Evolutionary conservation across 2,888 invertebrate genomes (phyloP).

Genomic region (Scaptomyza flava): DNA sequence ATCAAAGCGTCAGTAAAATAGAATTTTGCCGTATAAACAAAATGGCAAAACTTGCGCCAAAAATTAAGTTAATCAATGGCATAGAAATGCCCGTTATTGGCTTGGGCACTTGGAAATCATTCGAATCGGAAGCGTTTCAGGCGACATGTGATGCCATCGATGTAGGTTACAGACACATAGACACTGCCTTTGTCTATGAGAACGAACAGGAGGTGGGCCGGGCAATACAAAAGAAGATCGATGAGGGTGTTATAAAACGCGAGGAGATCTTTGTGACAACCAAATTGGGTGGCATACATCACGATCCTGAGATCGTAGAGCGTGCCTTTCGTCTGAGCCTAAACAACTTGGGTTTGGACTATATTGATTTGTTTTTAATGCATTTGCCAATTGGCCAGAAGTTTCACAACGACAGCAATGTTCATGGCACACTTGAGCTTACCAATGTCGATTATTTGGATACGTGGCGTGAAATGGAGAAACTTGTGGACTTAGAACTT

Average conservation of each 20-base stretch:
- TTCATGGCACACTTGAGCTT: slow-evolving; percentile 78
- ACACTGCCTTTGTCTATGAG: slow-evolving; percentile 86
- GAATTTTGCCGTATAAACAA: slow-evolving; percentile 30
- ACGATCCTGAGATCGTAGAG: slow-evolving; percentile 89
- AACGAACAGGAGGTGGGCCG: slow-evolving; percentile 84
- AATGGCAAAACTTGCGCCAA: slow-evolving; percentile 83
- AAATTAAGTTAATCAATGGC: slow-evolving; percentile 87
- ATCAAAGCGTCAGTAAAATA: slow-evolving; percentile 10
- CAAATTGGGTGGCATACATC: slow-evolving; percentile 85
- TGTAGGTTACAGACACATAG: slow-evolving; percentile 86
- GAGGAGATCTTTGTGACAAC: slow-evolving; percentile 84
- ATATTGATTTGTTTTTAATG: slow-evolving; percentile 92
- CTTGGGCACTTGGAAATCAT: slow-evolving; percentile 87
- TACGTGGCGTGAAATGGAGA: slow-evolving; percentile 83
- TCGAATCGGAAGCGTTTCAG: slow-evolving; percentile 78
- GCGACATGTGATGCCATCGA: slow-evolving; percentile 85
- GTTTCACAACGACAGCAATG: slow-evolving; percentile 84
- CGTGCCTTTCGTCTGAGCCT: slow-evolving; percentile 88
- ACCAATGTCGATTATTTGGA: slow-evolving; percentile 82
- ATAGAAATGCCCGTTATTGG: slow-evolving; percentile 88
- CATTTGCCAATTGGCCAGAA: slow-evolving; percentile 92
- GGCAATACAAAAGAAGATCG: slow-evolving; percentile 84
- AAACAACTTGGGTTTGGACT: slow-evolving; percentile 88
- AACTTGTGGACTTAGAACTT: slow-evolving; percentile 79
- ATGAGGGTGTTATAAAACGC: slow-evolving; percentile 83